A percentile compares a stretch with the other conserved stretches of the same genome.
Conservation (phyloP, 2,113 vertebrate genomes). For the Sciurus niger region DNA sequence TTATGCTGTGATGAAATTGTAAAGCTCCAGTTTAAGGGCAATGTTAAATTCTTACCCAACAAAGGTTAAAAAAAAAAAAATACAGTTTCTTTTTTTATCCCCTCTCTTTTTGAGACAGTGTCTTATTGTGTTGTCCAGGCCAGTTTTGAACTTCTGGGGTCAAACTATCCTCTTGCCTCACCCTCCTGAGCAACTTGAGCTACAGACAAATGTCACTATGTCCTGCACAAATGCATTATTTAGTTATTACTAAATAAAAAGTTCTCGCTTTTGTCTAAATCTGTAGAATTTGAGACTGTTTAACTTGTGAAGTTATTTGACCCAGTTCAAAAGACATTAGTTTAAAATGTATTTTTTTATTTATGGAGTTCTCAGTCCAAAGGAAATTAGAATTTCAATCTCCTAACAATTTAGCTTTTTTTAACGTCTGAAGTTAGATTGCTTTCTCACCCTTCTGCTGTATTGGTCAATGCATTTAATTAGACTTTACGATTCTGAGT, state of each 20-base stretch:
- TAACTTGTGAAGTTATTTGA: neutral
- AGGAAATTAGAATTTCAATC: neutral
- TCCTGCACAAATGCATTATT: neutral
- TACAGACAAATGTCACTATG: too few relatives aligned
- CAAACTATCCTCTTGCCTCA: neutral
- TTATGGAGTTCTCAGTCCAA: neutral
- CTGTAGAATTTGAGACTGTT: neutral
- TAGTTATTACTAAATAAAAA: neutral
- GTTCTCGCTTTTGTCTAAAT: neutral
- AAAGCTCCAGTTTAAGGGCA: neutral
- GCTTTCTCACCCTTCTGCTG: neutral
- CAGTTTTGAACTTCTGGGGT: rapidly evolving
- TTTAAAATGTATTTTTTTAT: slow-evolving; percentile 11
- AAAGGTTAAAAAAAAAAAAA: neutral
- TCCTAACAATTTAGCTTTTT: neutral
- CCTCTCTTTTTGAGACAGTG: neutral
- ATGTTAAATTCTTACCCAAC: neutral
- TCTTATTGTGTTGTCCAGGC: neutral
- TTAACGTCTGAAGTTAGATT: neutral
- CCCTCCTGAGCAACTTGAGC: neutral
- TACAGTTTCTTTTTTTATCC: neutral
- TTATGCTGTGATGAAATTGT: neutral
- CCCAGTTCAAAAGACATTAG: neutral
- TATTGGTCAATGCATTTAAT: neutral
- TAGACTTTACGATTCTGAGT: neutral